A percentile compares a stretch with the other conserved stretches of the same genome.
These are phyloP conservation scores for Philypnodon macrostomus DNA, from an alignment of 2,797 vertebrate species.

Conservation along the genomic window DNA sequence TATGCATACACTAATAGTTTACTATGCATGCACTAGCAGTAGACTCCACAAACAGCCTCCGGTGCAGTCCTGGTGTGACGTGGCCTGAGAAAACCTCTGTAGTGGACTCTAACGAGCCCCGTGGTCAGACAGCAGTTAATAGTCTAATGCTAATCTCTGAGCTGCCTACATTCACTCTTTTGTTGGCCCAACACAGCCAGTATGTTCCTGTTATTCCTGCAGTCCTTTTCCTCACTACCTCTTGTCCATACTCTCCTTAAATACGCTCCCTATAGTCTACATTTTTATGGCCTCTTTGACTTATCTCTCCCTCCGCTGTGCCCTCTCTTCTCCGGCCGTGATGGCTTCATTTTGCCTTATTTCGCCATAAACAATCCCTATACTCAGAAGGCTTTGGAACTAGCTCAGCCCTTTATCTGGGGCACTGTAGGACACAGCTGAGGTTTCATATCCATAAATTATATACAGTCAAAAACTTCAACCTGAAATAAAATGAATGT, in stretches of 20 bases:
- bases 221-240: neutral
- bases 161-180: slow-evolving; percentile 30
- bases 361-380: slow-evolving; percentile 21
- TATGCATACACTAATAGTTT: too few species aligned
- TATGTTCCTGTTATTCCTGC: neutral
- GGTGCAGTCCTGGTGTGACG: slow-evolving; percentile 16
- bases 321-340: neutral
- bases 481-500: neutral
- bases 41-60: too few species aligned
- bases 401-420: slow-evolving; percentile 23
- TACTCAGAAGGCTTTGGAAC: slow-evolving; percentile 25
- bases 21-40: too few species aligned
- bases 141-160: slow-evolving; percentile 50
- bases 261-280: neutral
- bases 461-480: neutral
- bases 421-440: neutral
- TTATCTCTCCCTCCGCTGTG: neutral
- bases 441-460: too few species aligned
- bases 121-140: slow-evolving; percentile 49
- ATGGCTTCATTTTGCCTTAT: slow-evolving; percentile 12
- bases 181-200: slow-evolving; percentile 5
- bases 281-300: neutral
- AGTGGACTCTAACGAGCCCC: slow-evolving; percentile 51
- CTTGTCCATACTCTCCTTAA: neutral
- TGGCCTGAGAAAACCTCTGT: slow-evolving; percentile 24